These are phyloP conservation scores for Lucilia cuprina DNA, from an alignment of 1,140 invertebrate genomes.

Conservation along the genomic window DNA sequence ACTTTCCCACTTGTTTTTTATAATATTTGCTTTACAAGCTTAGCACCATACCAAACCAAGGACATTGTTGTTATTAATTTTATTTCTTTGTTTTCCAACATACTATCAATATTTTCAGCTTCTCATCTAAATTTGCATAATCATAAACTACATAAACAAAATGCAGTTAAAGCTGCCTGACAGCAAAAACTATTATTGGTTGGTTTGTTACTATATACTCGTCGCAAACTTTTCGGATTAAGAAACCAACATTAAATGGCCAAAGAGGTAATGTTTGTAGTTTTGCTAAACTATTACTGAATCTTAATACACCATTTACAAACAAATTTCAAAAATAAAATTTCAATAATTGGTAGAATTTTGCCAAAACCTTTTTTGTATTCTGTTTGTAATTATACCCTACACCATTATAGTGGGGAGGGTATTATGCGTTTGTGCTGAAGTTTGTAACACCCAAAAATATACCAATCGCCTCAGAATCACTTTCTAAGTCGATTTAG, in stretches of 20 bases:
- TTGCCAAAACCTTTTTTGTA: too few species aligned
- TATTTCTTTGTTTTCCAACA: background rate
- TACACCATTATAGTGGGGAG: too few species aligned
- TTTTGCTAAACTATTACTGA: background rate
- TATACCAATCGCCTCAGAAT: too few species aligned
- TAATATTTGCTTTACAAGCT: background rate
- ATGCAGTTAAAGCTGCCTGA: background rate
- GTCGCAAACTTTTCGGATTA: background rate
- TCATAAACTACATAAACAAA: constrained; percentile 3
- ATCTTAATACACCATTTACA: too few species aligned
- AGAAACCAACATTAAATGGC: background rate
- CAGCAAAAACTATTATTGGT: background rate
- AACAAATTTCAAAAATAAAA: too few species aligned
- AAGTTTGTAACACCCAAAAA: too few species aligned
- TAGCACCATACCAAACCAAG: background rate
- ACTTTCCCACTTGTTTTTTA: too few species aligned
- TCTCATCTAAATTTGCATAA: constrained; percentile 7
- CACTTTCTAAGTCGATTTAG: too few species aligned
- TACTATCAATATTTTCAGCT: background rate
- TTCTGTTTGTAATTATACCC: too few species aligned
- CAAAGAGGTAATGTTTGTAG: background rate
- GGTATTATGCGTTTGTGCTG: too few species aligned
- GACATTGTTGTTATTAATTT: background rate
- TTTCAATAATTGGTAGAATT: too few species aligned
- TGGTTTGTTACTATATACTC: background rate